Percentiles rank a stretch among this genome's conserved stretches.
phyloP scores from a whole-genome alignment of 2,797 vertebrate species.

The Muscicapa comitata region DNA sequence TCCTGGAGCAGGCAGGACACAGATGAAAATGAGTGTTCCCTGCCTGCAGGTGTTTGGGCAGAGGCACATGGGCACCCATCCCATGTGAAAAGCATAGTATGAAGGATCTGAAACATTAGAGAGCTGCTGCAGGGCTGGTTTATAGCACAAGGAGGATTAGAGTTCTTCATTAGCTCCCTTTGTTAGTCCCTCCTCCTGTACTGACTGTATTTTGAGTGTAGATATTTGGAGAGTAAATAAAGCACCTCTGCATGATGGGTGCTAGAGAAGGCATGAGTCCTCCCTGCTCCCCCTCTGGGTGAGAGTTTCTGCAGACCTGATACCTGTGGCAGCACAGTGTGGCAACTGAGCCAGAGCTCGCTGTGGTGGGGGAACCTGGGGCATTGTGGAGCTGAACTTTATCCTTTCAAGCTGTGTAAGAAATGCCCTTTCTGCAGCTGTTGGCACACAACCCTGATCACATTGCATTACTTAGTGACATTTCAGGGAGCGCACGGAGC shows the following conservation, averaged over 20 bases:
- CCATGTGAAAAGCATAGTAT: not conserved
- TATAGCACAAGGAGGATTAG: not conserved
- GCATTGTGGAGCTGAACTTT: constrained; percentile 1
- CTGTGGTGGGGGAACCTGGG: not conserved
- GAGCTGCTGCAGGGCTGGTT: not conserved
- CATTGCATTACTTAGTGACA: constrained; percentile 61
- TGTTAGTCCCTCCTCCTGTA: not conserved
- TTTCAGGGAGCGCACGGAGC: not conserved
- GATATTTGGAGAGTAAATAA: not conserved
- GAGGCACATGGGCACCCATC: not conserved
- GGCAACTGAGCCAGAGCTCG: rapidly evolving
- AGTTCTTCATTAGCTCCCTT: not conserved
- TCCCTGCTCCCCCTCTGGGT: not conserved
- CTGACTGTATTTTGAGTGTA: not conserved
- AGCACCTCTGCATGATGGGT: not conserved
- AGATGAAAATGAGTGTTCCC: not conserved
- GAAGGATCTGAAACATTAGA: not conserved
- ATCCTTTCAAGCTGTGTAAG: constrained; percentile 29
- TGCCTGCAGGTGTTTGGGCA: not conserved
- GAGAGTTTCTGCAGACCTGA: not conserved
- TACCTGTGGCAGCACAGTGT: rapidly evolving
- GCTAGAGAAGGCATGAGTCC: not conserved
- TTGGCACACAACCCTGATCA: not conserved
- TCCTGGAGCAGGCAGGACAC: not conserved
- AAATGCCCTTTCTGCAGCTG: constrained; percentile 47